These are phyloP conservation scores for Oscheius myriophilus DNA, from an alignment of 2,888 invertebrate genomes.

Conservation along the genomic window DNA sequence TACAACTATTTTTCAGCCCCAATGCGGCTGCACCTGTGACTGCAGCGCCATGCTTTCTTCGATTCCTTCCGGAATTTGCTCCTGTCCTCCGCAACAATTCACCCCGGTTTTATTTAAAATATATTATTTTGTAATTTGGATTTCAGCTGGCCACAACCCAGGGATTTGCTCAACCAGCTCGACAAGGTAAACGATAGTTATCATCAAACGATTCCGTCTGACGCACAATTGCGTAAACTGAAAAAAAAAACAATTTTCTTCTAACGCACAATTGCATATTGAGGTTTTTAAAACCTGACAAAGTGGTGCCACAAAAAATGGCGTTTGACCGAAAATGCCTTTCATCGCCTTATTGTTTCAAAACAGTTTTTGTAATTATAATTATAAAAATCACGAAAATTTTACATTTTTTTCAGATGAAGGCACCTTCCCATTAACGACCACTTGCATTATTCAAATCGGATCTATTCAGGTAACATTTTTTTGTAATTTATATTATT, in stretches of 20 bases:
- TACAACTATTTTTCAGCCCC: constrained; percentile 1
- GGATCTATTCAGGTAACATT: constrained; percentile 5
- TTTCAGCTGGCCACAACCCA: neutral
- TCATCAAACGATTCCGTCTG: too few relatives aligned
- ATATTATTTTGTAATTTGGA: too few relatives aligned
- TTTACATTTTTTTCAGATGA: constrained; percentile 1
- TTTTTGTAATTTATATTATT: neutral
- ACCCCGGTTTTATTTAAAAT: too few relatives aligned
- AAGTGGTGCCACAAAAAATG: too few relatives aligned
- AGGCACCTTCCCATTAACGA: constrained; percentile 14
- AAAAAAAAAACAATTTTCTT: too few relatives aligned
- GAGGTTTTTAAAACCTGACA: too few relatives aligned
- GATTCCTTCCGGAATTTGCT: constrained; percentile 51
- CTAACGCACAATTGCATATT: too few relatives aligned
- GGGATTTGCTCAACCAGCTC: neutral
- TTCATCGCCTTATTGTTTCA: too few relatives aligned
- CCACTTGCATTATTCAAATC: constrained; percentile 22
- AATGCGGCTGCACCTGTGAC: constrained; percentile 51
- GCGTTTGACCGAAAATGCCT: too few relatives aligned
- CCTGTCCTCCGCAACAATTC: constrained; percentile 40
- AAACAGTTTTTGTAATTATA: too few relatives aligned
- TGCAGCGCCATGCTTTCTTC: constrained; percentile 44
- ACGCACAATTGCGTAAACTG: too few relatives aligned
- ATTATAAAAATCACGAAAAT: too few relatives aligned
- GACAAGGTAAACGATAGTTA: neutral